A percentile compares a stretch with the other conserved stretches of the same genome.
Evolutionary conservation across 2,888 invertebrate genomes (phyloP).

Genomic region (Phlogophora meticulosa): DNA sequence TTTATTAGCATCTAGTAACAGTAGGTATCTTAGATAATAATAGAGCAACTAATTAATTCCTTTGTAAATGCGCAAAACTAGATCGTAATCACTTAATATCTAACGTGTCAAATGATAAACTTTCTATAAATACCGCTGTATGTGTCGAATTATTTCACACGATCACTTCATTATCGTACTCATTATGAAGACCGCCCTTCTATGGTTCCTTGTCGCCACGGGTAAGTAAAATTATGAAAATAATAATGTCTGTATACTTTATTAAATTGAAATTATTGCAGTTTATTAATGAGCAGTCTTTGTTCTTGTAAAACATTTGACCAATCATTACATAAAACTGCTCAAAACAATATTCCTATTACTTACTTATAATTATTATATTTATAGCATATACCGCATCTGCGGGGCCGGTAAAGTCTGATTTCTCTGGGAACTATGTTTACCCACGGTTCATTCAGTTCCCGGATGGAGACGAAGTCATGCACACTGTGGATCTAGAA

Average conservation of each 20-base stretch:
- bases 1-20: neutral
- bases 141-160: neutral
- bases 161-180: neutral
- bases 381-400: constrained; percentile 67
- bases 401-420: constrained; percentile 68
- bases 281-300: no score
- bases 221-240: constrained; percentile 24
- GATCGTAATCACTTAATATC: constrained; percentile 25
- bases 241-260: neutral
- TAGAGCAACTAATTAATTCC: neutral
- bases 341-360: neutral
- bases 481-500: constrained; percentile 74
- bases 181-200: constrained; percentile 39
- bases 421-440: constrained; percentile 45
- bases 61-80: neutral
- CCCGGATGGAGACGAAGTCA: constrained; percentile 72
- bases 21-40: neutral
- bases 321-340: neutral
- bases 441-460: constrained; percentile 74
- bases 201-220: constrained; percentile 37
- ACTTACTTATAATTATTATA: neutral
- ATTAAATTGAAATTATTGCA: neutral
- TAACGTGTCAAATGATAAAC: constrained; percentile 28
- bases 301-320: neutral
- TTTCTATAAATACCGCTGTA: constrained; percentile 44